Percentiles rank a stretch among this genome's conserved stretches.
phyloP scores from a whole-genome alignment of 1,140 invertebrate genomes.

The Drosophila mayri region DNA sequence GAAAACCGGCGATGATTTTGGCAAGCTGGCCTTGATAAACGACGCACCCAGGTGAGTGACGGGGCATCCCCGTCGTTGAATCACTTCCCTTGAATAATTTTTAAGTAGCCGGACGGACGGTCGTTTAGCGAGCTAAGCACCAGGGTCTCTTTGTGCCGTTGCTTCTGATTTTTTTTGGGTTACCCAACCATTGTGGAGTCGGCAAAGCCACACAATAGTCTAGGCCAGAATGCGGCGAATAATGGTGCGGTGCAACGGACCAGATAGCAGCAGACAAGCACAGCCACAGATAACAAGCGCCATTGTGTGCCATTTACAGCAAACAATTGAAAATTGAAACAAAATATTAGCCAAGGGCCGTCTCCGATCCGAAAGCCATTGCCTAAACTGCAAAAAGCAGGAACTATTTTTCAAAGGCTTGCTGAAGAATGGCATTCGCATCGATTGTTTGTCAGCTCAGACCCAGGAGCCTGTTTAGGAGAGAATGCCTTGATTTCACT shows the following conservation, averaged over 20 bases:
- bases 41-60: constrained; percentile 91
- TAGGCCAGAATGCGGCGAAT: constrained; percentile 23
- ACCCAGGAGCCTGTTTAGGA: not conserved
- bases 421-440: constrained; percentile 15
- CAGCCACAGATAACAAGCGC: constrained; percentile 50
- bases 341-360: constrained; percentile 55
- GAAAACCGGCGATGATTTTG: constrained; percentile 95
- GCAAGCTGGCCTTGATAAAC: constrained; percentile 94
- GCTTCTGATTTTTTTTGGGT: not conserved
- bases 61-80: not conserved
- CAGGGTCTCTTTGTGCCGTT: not conserved
- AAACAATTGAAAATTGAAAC: constrained; percentile 71
- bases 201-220: constrained; percentile 45
- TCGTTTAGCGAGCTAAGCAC: not conserved
- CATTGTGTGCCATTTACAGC: constrained; percentile 50
- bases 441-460: constrained; percentile 20
- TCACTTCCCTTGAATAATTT: constrained; percentile 3
- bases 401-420: constrained; percentile 26
- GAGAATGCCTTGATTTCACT: not conserved
- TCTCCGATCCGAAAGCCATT: constrained; percentile 23
- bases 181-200: constrained; percentile 1
- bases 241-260: constrained; percentile 40
- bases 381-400: constrained; percentile 11
- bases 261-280: constrained; percentile 38
- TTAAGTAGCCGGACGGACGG: not conserved